phyloP scores from a whole-genome alignment of 2,888 invertebrate species.

The Coenonympha glycerion region DNA sequence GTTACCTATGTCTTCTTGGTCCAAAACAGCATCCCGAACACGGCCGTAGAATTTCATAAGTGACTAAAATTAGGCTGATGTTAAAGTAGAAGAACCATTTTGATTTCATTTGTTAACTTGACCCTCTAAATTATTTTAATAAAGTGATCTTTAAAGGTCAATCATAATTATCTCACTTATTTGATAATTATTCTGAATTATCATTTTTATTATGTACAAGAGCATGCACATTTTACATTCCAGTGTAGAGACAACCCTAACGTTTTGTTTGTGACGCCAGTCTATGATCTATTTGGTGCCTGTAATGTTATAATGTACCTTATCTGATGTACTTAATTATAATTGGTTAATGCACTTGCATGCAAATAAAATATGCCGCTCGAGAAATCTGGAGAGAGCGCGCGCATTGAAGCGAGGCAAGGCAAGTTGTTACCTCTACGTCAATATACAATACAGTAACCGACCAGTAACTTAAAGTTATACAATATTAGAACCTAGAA shows the following conservation, averaged over 20 bases:
- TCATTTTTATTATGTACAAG: no score
- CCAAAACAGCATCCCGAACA: no score
- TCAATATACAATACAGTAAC: slow-evolving; percentile 37
- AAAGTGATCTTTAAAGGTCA: no score
- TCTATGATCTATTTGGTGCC: slow-evolving; percentile 29
- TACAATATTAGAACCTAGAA: background rate
- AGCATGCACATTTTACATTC: no score
- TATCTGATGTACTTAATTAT: slow-evolving; percentile 59
- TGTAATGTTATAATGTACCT: slow-evolving; percentile 40
- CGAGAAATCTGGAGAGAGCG: slow-evolving; percentile 68
- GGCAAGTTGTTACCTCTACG: slow-evolving; percentile 36
- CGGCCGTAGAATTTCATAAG: no score
- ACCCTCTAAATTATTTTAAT: no score
- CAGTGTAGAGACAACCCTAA: background rate
- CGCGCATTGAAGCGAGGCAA: slow-evolving; percentile 48
- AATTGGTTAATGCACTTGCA: slow-evolving; percentile 52
- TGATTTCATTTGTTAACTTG: no score
- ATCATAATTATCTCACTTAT: no score
- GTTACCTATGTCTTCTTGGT: no score
- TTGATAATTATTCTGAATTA: no score
- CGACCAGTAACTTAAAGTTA: background rate
- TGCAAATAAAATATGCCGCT: slow-evolving; percentile 62
- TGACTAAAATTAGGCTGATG: no score
- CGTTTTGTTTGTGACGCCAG: background rate
- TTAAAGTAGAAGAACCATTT: no score